These are phyloP conservation scores for Chionodraco myersi DNA, from an alignment of 2,113 vertebrate genomes.

Conservation along the genomic window DNA sequence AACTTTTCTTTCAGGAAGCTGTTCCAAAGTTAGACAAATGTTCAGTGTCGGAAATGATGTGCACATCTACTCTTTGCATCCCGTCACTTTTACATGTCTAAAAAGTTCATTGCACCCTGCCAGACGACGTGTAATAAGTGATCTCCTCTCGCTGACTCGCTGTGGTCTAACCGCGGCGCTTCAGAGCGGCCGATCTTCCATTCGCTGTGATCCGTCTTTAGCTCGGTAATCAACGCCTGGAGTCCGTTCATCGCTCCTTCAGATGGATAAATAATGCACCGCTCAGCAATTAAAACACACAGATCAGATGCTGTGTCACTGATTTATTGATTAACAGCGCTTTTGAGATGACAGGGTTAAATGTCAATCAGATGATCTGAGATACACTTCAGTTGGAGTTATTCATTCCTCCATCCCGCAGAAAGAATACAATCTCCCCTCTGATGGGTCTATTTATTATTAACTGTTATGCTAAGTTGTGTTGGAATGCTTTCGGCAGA, in stretches of 20 bases:
- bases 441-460: constrained; percentile 69
- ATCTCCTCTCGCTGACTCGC: neutral
- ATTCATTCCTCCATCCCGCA: constrained; percentile 70
- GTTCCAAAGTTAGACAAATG: neutral
- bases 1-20: neutral
- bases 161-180: neutral
- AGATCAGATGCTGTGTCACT: constrained; percentile 78
- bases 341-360: constrained; percentile 79
- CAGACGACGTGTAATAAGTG: neutral
- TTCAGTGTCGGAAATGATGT: too few relatives aligned
- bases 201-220: constrained; percentile 71
- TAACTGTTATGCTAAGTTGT: constrained; percentile 72
- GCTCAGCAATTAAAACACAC: constrained; percentile 78
- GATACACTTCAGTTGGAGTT: constrained; percentile 76
- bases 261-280: constrained; percentile 82
- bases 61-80: neutral
- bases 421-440: constrained; percentile 71
- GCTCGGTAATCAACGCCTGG: constrained; percentile 73
- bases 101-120: neutral
- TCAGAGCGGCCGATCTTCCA: constrained; percentile 47
- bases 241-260: constrained; percentile 57
- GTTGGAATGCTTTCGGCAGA: constrained; percentile 38
- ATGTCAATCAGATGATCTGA: constrained; percentile 83
- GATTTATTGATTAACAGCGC: constrained; percentile 83
- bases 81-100: neutral